Conservation (phyloP, 2,888 invertebrate species). For the Torymus tubicola region DNA sequence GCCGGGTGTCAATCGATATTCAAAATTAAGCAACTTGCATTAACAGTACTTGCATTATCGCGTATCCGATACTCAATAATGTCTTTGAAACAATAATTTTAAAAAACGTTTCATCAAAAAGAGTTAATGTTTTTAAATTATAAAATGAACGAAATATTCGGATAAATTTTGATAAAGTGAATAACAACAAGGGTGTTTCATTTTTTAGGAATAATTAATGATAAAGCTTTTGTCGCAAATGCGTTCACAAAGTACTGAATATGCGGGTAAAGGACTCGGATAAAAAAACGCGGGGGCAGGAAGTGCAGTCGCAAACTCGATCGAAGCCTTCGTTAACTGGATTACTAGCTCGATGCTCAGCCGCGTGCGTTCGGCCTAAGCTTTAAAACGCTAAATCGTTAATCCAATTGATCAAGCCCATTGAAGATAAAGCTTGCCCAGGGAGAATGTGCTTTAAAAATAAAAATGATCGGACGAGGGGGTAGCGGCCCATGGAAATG, state of each 20-base stretch:
- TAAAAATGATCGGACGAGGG: not conserved
- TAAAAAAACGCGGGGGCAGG: constrained; percentile 9
- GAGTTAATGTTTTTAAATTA: too few species aligned
- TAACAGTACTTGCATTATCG: not conserved
- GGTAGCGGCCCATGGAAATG: not conserved
- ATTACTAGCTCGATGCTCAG: not conserved
- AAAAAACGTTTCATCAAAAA: too few species aligned
- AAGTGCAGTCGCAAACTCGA: constrained; percentile 39
- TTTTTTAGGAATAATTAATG: constrained; percentile 7
- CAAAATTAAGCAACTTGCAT: not conserved
- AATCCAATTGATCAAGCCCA: constrained; percentile 37
- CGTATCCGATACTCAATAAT: not conserved
- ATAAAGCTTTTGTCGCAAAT: constrained; percentile 16
- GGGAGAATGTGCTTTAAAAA: constrained; percentile 17
- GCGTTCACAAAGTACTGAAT: not conserved
- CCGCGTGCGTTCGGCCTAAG: constrained; percentile 8
- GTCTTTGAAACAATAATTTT: too few species aligned
- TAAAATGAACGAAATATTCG: too few species aligned
- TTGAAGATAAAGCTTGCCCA: constrained; percentile 28
- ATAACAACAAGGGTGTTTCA: not conserved
- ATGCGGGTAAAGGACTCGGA: not conserved
- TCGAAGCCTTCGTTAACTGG: constrained; percentile 42
- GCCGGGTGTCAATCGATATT: too few species aligned
- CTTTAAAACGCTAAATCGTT: constrained; percentile 37
- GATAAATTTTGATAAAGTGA: too few species aligned